Evolutionary conservation across 2,888 invertebrate species (phyloP).

Genomic region (Heliconius ethilla): DNA sequence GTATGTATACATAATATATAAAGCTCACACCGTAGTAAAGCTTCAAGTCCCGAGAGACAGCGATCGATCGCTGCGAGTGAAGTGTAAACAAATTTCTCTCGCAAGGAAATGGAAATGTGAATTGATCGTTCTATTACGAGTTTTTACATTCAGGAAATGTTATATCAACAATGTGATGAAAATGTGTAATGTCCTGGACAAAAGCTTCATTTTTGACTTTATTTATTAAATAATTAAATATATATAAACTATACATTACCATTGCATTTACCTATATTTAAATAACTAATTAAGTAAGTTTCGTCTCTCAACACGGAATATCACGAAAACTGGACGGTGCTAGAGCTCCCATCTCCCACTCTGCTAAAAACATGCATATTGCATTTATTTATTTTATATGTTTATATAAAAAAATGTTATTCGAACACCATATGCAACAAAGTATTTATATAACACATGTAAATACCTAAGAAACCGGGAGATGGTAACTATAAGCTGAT

Average conservation of each 20-base stretch:
- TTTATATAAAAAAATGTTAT: too few relatives aligned
- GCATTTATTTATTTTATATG: too few relatives aligned
- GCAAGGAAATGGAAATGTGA: slow-evolving; percentile 31
- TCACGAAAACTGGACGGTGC: too few relatives aligned
- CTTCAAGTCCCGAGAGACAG: slow-evolving; percentile 7
- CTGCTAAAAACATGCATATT: too few relatives aligned
- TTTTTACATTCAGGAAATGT: slow-evolving; percentile 16
- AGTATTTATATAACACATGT: too few relatives aligned
- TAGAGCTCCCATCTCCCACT: too few relatives aligned
- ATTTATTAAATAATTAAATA: neutral
- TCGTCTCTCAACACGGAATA: too few relatives aligned
- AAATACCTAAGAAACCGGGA: too few relatives aligned
- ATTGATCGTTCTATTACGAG: slow-evolving; percentile 28
- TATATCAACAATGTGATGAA: slow-evolving; percentile 16
- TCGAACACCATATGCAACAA: too few relatives aligned
- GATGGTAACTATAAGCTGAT: too few relatives aligned
- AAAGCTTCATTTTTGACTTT: neutral
- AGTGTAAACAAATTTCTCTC: slow-evolving; percentile 34
- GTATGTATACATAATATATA: slow-evolving; percentile 2
- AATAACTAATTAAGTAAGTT: too few relatives aligned
- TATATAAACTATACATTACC: neutral
- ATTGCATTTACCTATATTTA: too few relatives aligned
- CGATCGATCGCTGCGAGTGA: slow-evolving; percentile 26
- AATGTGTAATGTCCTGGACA: neutral
- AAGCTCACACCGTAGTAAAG: neutral